Evolutionary conservation across 2,888 invertebrate genomes (phyloP).

Genomic region (Tromatobia lineatoria): DNA sequence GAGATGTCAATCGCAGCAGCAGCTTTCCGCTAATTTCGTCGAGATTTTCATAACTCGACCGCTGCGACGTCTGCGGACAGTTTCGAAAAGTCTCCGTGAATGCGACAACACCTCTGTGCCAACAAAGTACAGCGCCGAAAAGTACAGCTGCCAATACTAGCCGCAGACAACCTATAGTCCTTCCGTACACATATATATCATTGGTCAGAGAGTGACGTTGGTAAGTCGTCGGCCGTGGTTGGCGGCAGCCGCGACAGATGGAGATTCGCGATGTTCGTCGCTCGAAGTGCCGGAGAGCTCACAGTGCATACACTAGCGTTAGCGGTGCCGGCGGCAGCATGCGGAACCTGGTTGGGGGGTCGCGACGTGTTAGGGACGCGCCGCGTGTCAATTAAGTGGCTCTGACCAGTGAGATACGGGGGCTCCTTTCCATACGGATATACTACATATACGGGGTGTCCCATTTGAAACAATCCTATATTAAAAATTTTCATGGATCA

Average conservation of each 20-base stretch:
- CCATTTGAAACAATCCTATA: no score
- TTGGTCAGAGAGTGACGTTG: conserved; percentile 35
- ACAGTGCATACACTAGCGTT: conserved; percentile 36
- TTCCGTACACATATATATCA: not conserved
- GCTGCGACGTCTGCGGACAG: not conserved
- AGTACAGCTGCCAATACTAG: not conserved
- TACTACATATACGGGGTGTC: conserved; percentile 69
- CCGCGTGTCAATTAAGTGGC: conserved; percentile 85
- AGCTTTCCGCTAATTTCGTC: no score
- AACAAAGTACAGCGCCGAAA: not conserved
- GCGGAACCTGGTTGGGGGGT: conserved; percentile 81
- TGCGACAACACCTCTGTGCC: not conserved
- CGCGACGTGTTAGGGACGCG: conserved; percentile 84
- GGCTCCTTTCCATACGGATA: conserved; percentile 83
- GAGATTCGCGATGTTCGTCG: conserved; percentile 80
- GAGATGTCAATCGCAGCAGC: no score
- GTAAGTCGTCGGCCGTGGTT: conserved; percentile 40
- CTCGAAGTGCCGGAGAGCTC: conserved; percentile 19
- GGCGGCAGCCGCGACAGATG: conserved; percentile 79
- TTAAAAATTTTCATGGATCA: no score
- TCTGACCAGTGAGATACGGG: conserved; percentile 84
- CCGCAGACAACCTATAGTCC: not conserved
- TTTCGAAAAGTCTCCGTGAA: not conserved
- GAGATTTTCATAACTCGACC: no score
- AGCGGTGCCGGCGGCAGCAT: conserved; percentile 67